Base-by-base conservation (phyloP, 2,888 invertebrate genomes). In the Nemotelus nigrinus region DNA sequence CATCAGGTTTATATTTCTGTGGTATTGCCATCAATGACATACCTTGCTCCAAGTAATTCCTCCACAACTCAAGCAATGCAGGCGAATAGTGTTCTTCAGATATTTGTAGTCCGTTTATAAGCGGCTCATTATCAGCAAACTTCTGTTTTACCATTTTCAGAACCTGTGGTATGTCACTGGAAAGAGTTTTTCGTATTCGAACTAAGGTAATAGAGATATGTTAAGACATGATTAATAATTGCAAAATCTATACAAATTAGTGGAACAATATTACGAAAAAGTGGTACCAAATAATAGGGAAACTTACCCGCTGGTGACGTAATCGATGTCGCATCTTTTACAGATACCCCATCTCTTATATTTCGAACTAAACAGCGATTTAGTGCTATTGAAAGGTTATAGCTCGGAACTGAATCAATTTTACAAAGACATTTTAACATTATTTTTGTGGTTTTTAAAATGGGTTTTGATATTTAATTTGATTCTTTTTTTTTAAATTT, bases 21-120 rank as follows among this genome's bases (percentile, higher is more conserved):
- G 76, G 76, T 55, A 67, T 47, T 65, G 67, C 76, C 3, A 76
- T 57, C 7, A 76, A 58, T 25, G 67, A 50, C 67, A 76, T 67
- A 3, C 57, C 76, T 45, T 76, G 55, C 41, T 76, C 45, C 3
- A 76, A 10, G 39, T 57, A 45, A 45, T 65, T 65, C 7, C 65
- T 7, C 76, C 76, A 76, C 2, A 76, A 39, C 44, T 76, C 76
- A 57, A 45, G 25, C 25, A 76, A 5, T 6, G 76, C 76, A 10
- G 76, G 53, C 5, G 53, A 55, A 67, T 41, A 57, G 5, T 45
- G n/a, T 1, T 55, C 41, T 44, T 10, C 5, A 2, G 76, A 58
- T 57, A 76, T 43, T 47, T 67, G 53, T 1, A 76, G 10, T 2
- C 67, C 67, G 2, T 45, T 47, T 10, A 55, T 7, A 2, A 76